Percentiles rank a stretch among this genome's conserved stretches.
Conservation (phyloP, 2,113 vertebrate species). For the Peucedramus taeniatus region DNA sequence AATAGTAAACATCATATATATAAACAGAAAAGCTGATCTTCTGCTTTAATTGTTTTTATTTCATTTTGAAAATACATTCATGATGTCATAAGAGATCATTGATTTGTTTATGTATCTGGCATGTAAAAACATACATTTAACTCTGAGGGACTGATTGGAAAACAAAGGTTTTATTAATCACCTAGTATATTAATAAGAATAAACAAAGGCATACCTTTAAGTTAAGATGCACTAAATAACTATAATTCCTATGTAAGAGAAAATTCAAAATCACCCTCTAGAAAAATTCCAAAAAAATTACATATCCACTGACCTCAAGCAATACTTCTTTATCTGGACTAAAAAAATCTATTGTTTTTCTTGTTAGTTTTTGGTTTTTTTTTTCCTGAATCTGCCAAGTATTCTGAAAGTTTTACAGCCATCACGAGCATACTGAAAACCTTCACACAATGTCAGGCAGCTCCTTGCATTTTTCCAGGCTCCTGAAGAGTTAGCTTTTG, state of each 20-base stretch:
- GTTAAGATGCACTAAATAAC: neutral
- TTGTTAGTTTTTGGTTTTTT: neutral
- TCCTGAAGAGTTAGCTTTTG: neutral
- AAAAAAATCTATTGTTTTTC: neutral
- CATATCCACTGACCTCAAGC: neutral
- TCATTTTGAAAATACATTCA: neutral
- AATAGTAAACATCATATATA: neutral
- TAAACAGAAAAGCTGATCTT: neutral
- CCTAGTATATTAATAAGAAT: neutral
- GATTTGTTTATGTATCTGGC: neutral
- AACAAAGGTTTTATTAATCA: neutral
- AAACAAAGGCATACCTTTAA: neutral
- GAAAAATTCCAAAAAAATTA: neutral
- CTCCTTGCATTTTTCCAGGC: neutral
- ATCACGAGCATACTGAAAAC: neutral
- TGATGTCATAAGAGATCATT: neutral
- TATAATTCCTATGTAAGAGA: neutral
- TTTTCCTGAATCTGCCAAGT: neutral
- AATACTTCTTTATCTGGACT: neutral
- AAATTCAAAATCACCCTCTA: neutral
- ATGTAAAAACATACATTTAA: neutral
- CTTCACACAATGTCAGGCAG: neutral
- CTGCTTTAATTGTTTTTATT: neutral
- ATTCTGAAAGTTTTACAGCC: neutral
- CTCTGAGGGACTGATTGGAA: neutral